Conservation (phyloP, 1,140 invertebrate genomes). For the Portunus trituberculatus region DNA sequence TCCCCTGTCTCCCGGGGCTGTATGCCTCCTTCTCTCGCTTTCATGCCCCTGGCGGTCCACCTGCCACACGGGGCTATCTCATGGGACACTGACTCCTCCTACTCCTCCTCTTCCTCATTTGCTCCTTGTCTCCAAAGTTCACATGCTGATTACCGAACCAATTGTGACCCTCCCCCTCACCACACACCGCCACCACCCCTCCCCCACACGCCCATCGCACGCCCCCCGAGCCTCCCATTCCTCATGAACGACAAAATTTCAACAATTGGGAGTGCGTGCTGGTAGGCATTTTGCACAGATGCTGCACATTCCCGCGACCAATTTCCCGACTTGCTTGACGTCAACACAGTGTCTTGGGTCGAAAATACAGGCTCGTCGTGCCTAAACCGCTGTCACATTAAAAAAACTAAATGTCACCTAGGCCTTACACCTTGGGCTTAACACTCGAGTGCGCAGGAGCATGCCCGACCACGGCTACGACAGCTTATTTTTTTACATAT, state of each 20-base stretch:
- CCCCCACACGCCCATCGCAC: background rate
- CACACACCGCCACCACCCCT: conserved; percentile 8
- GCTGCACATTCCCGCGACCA: conserved; percentile 73
- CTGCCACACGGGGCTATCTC: conserved; percentile 11
- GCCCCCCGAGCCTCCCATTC: conserved; percentile 56
- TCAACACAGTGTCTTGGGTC: conserved; percentile 72
- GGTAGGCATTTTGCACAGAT: conserved; percentile 73
- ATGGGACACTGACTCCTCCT: conserved; percentile 62
- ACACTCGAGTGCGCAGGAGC: conserved; percentile 74
- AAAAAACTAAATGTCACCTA: conserved; percentile 74
- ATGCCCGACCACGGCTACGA: conserved; percentile 66
- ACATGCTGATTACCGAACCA: conserved; percentile 76
- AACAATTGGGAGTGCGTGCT: conserved; percentile 74
- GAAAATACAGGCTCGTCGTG: conserved; percentile 69
- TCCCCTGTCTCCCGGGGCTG: conserved; percentile 30
- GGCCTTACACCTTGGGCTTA: conserved; percentile 72
- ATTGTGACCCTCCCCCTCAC: conserved; percentile 54
- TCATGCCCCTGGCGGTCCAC: conserved; percentile 30
- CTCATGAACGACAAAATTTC: conserved; percentile 75
- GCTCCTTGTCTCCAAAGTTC: conserved; percentile 73
- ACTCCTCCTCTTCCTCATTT: conserved; percentile 66
- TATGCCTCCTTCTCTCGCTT: conserved; percentile 25
- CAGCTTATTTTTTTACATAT: conserved; percentile 74
- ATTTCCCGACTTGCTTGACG: conserved; percentile 74
- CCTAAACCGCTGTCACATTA: conserved; percentile 76